phyloP scores from a whole-genome alignment of 2,113 vertebrate genomes.

The Pedetes capensis region DNA sequence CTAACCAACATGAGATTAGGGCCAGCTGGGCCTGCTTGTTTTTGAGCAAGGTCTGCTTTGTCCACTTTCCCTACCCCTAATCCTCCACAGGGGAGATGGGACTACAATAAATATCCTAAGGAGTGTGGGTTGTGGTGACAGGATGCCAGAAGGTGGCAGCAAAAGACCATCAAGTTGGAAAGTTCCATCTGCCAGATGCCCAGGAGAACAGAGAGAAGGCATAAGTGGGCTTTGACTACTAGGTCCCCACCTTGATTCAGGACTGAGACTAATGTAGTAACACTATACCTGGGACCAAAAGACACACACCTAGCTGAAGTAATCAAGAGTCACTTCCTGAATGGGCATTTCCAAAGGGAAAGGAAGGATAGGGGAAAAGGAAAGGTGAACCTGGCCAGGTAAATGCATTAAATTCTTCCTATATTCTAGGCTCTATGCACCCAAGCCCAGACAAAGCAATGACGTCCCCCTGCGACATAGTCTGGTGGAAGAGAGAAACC shows the following conservation, averaged over 20 bases:
- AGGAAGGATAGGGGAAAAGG: not conserved
- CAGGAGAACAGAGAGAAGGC: not conserved
- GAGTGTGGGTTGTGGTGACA: not conserved
- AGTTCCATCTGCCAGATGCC: not conserved
- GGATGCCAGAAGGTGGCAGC: conserved; percentile 74
- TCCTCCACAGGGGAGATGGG: not conserved
- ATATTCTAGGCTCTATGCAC: not conserved
- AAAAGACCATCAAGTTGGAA: conserved; percentile 38
- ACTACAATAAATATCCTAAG: conserved; percentile 1
- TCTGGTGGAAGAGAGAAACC: not conserved
- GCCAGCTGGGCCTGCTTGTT: not conserved
- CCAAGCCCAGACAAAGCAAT: not conserved
- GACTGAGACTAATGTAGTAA: not conserved
- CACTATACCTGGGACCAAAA: not conserved
- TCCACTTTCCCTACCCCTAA: not conserved
- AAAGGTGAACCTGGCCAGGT: not conserved
- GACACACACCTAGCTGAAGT: not conserved
- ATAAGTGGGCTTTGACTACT: not conserved
- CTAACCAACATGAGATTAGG: not conserved
- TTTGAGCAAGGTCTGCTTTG: not conserved
- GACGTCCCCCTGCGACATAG: not conserved
- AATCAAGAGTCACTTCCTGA: not conserved
- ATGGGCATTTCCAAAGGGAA: not conserved
- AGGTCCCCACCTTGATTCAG: not conserved
- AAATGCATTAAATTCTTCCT: not conserved